Percentiles rank a stretch among this genome's conserved stretches.
These are phyloP conservation scores for Colossoma macropomum DNA, from an alignment of 2,113 vertebrate genomes.

Conservation along the genomic window DNA sequence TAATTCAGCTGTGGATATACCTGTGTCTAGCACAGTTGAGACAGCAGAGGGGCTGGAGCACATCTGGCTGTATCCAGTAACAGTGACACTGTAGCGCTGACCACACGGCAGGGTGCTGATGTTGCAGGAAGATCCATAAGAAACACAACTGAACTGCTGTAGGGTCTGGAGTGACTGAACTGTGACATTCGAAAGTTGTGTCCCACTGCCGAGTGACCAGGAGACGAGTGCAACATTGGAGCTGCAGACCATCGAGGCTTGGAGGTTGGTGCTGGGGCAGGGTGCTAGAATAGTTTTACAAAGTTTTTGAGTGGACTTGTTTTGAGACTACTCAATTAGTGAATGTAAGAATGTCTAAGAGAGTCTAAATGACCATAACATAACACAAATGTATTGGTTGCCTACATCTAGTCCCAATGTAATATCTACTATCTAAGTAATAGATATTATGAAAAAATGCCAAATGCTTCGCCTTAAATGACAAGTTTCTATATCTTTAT, in stretches of 20 bases:
- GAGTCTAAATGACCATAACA: no score
- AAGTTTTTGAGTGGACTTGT: not conserved
- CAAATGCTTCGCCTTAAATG: no score
- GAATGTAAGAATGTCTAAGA: no score
- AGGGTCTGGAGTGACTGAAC: conserved; percentile 19
- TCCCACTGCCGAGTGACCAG: conserved; percentile 47
- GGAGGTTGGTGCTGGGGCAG: conserved; percentile 48
- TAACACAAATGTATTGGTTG: no score
- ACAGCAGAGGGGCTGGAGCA: conserved; percentile 31
- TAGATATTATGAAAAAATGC: no score
- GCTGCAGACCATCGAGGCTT: conserved; percentile 41
- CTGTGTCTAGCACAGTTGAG: conserved; percentile 17
- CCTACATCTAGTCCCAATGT: no score
- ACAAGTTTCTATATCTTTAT: no score
- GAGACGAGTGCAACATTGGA: conserved; percentile 36
- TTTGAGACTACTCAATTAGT: not conserved
- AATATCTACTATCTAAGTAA: no score
- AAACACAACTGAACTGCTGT: conserved; percentile 31
- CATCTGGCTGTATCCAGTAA: conserved; percentile 28
- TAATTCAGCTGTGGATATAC: conserved; percentile 21
- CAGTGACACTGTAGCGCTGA: conserved; percentile 43
- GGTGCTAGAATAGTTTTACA: conserved; percentile 30
- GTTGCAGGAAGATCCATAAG: conserved; percentile 47
- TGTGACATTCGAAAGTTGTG: conserved; percentile 37
- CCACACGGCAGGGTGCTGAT: conserved; percentile 51